A percentile compares a stretch with the other conserved stretches of the same genome.
These are phyloP conservation scores for Chaitophorus viminalis DNA, from an alignment of 2,888 invertebrate genomes.

Conservation along the genomic window DNA sequence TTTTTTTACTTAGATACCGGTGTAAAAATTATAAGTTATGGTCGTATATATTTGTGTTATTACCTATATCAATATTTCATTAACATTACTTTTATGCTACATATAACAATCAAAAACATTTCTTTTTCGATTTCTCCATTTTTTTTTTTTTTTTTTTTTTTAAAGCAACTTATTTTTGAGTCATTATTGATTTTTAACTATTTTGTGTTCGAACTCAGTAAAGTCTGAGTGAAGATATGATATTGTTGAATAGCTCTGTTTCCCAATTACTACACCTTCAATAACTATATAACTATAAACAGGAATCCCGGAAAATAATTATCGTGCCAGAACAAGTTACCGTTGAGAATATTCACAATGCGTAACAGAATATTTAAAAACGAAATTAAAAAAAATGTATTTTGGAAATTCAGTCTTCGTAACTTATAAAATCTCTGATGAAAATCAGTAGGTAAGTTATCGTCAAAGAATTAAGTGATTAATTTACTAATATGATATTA, in stretches of 20 bases:
- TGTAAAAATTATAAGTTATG: neutral
- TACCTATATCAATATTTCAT: too few species aligned
- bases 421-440: neutral
- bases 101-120: slow-evolving; percentile 5
- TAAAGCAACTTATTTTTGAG: neutral
- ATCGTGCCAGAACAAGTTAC: neutral
- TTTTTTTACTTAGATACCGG: too few species aligned
- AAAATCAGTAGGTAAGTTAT: neutral
- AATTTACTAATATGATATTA: too few species aligned
- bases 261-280: slow-evolving; percentile 2
- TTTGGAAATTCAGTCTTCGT: neutral
- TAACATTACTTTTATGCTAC: neutral
- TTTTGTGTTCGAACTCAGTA: neutral
- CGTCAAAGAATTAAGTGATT: neutral
- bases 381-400: neutral
- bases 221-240: too few species aligned
- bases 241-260: neutral
- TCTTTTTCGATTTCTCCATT: neutral
- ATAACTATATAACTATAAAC: slow-evolving; percentile 6
- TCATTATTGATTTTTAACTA: neutral
- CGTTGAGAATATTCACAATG: slow-evolving; percentile 6
- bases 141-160: neutral
- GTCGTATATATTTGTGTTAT: neutral
- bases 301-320: slow-evolving; percentile 26
- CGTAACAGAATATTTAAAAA: slow-evolving; percentile 5